Evolutionary conservation across 2,888 invertebrate genomes (phyloP), one percentile per base, ranked within the genome.

Genomic region (Microplitis manilae): DNA sequence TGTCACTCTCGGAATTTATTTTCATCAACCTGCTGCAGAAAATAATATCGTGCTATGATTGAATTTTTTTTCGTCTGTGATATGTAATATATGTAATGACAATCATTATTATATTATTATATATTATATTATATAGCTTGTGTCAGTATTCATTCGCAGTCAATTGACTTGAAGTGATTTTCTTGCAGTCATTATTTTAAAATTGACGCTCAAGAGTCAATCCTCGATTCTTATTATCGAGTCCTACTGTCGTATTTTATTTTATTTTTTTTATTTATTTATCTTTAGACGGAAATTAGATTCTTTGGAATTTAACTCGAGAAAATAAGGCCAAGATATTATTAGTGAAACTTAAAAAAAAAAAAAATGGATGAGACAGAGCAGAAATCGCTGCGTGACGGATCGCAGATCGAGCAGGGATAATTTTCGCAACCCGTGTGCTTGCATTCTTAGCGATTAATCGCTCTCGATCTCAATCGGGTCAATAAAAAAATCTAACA

Each of bases 371-470:
- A 20, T 38, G 50, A 71, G 71, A 39, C 7, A 15, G 13, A 62
- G 13, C 30, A 69, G 62, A 68, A 62, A 41, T 72, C 72, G 69
- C 72, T 68, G 77, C 81, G 76, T 81, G 81, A 79, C 79, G 70
- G 78, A 81, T 81, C 67, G 77, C 59, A 67, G 76, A 79, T 79
- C 78, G 79, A 79, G 78, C 77, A 73, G 75, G 73, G 72, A 76
- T 79, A 78, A 81, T 81, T 81, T 76, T 69, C 65, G n/a, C 75
- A 68, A 70, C 73, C 75, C 30, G 30, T 75, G 76, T 80, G 77
- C 64, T 68, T 71, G 64, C 59, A 61, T 73, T 78, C 68, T 68
- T 61, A 76, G 15, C 75, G 73, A 75, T 74, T 65, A 78, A 78
- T 78, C 78, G 75, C 64, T 64, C 9, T 13, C 60, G 68, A 76